These are phyloP conservation scores for Sebastiscus albofasciatus DNA, from an alignment of 2,797 vertebrate species.

Conservation along the genomic window DNA sequence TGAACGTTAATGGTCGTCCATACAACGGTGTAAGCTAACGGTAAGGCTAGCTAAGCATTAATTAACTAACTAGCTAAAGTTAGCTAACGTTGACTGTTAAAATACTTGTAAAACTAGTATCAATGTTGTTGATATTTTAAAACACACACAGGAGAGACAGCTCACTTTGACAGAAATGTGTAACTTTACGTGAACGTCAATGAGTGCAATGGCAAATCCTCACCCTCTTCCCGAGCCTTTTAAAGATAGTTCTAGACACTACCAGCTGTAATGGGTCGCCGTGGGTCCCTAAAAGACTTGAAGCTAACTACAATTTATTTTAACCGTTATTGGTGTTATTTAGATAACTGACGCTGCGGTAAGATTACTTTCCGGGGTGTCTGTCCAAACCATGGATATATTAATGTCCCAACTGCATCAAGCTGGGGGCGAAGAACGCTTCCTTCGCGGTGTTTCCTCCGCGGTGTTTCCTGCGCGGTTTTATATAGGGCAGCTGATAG, in stretches of 20 bases:
- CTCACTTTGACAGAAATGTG: not conserved
- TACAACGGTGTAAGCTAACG: not conserved
- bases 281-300: not conserved
- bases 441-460: not conserved
- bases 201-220: not conserved
- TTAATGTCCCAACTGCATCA: not conserved
- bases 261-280: not conserved
- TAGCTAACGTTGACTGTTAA: not conserved
- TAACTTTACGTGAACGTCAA: not conserved
- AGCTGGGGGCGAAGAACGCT: not conserved
- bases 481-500: too few relatives aligned
- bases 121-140: not conserved
- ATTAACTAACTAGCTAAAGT: not conserved
- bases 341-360: accelerated
- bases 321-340: not conserved
- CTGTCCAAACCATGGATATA: too few relatives aligned
- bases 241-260: not conserved
- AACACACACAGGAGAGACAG: not conserved
- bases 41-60: not conserved
- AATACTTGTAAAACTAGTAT: not conserved
- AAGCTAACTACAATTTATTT: not conserved
- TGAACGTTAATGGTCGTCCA: not conserved
- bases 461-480: too few relatives aligned
- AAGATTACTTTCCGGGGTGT: not conserved
- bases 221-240: not conserved